A percentile compares a stretch with the other conserved stretches of the same genome.
phyloP scores from a whole-genome alignment of 2,113 vertebrate species.

The Himantopus leucocephalus region DNA sequence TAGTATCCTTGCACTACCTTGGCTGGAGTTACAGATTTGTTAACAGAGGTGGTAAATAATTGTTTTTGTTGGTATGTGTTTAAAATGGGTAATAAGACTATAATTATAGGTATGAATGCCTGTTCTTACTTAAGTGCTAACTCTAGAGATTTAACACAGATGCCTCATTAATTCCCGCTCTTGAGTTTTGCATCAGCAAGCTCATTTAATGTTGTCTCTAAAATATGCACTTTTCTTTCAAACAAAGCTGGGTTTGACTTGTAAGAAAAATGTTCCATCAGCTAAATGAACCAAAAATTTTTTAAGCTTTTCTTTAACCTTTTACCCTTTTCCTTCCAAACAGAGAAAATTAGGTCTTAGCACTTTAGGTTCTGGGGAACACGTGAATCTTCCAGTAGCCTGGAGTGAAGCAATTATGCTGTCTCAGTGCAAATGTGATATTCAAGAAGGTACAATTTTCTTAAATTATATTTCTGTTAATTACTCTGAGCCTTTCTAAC shows the following conservation, averaged over 20 bases:
- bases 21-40: background rate
- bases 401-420: constrained; percentile 70
- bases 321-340: background rate
- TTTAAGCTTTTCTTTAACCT: background rate
- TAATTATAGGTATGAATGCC: background rate
- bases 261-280: background rate
- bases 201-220: background rate
- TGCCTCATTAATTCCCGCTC: background rate
- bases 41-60: background rate
- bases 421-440: constrained; percentile 72
- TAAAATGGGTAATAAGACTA: background rate
- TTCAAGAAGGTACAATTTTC: constrained; percentile 70
- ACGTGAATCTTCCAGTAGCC: constrained; percentile 54
- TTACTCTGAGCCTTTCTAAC: background rate
- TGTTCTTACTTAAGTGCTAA: background rate
- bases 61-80: background rate
- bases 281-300: background rate
- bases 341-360: constrained; percentile 60
- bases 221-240: background rate
- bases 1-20: background rate
- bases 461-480: constrained; percentile 18
- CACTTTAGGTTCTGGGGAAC: constrained; percentile 31
- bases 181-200: background rate
- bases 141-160: background rate
- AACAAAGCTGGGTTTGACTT: background rate